Percentiles rank a stretch among this genome's conserved stretches.
phyloP scores from a whole-genome alignment of 2,888 invertebrate species.

The Philonicus albiceps region DNA sequence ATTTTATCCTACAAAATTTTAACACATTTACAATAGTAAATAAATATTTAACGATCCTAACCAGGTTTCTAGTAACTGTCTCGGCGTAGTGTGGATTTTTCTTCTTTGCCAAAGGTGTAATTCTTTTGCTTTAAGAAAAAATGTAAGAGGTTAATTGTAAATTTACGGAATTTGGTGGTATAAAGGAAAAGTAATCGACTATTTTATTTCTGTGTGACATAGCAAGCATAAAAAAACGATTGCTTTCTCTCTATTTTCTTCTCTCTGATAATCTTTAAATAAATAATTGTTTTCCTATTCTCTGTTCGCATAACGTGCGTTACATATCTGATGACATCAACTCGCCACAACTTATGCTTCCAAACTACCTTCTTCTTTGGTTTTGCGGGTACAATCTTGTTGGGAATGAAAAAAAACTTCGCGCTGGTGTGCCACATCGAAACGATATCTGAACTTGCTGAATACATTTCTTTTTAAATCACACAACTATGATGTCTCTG shows the following conservation, averaged over 20 bases:
- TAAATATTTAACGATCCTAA: neutral
- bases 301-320: neutral
- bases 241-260: neutral
- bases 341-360: neutral
- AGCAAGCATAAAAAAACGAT: no score
- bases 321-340: neutral
- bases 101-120: neutral
- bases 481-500: neutral
- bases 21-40: neutral
- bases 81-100: neutral
- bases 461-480: neutral
- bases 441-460: neutral
- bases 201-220: no score
- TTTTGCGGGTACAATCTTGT: neutral
- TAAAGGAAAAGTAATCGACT: neutral
- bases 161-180: neutral
- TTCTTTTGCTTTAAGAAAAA: constrained; percentile 1
- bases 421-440: neutral
- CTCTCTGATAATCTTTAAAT: neutral
- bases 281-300: neutral
- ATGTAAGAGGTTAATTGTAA: neutral
- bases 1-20: neutral
- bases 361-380: neutral
- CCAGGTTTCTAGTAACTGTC: neutral
- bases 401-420: neutral